These are phyloP conservation scores for Harpalus rufipes DNA, from an alignment of 2,888 invertebrate species.

Conservation along the genomic window DNA sequence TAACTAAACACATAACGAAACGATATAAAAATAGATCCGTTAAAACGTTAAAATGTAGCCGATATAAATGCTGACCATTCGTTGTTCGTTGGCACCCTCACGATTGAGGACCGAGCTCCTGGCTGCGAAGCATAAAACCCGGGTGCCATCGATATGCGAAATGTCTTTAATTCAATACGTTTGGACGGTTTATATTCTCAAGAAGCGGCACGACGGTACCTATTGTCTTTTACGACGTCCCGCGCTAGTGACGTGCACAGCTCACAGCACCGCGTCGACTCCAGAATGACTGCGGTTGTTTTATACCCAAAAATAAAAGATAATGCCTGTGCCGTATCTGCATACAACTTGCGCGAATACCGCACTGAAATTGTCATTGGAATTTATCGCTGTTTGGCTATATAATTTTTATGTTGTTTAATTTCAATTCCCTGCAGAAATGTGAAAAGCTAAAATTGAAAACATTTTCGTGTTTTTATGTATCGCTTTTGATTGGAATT, in stretches of 20 bases:
- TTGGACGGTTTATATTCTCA: constrained; percentile 64
- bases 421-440: constrained; percentile 61
- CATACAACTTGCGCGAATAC: constrained; percentile 58
- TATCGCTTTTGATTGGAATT: constrained; percentile 49
- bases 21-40: no score
- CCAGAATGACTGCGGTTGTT: constrained; percentile 57
- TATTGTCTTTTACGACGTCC: constrained; percentile 65
- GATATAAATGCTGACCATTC: no score
- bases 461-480: constrained; percentile 43
- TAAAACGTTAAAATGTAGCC: no score
- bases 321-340: constrained; percentile 60
- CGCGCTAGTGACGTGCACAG: constrained; percentile 39
- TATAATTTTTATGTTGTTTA: constrained; percentile 67
- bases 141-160: constrained; percentile 72
- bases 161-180: constrained; percentile 73
- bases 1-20: no score
- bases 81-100: background rate
- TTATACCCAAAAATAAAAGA: constrained; percentile 65
- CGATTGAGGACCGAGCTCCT: background rate
- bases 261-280: background rate
- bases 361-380: constrained; percentile 62
- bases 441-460: constrained; percentile 57
- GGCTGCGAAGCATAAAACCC: constrained; percentile 34
- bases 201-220: constrained; percentile 40
- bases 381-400: constrained; percentile 65